phyloP scores from a whole-genome alignment of 1,140 invertebrate genomes.

The Drosophila malerkotliana region DNA sequence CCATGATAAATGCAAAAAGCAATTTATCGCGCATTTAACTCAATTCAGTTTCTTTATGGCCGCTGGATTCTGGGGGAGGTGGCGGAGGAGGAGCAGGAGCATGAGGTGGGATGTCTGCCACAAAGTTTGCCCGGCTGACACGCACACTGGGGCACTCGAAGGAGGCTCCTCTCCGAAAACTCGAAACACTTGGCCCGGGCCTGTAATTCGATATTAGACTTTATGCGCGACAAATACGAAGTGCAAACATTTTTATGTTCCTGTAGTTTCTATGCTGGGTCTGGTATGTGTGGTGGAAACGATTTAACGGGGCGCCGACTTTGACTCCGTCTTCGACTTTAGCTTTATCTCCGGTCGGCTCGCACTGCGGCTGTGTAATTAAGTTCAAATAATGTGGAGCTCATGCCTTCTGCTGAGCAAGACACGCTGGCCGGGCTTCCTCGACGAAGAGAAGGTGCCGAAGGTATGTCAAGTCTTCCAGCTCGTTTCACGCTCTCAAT shows the following conservation, averaged over 20 bases:
- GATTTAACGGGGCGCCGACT: slow-evolving; percentile 59
- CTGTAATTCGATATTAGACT: slow-evolving; percentile 82
- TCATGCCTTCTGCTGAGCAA: slow-evolving; percentile 32
- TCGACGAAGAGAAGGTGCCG: slow-evolving; percentile 9
- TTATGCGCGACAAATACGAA: slow-evolving; percentile 82
- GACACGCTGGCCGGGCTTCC: background rate
- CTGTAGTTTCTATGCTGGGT: slow-evolving; percentile 71
- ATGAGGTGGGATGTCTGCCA: slow-evolving; percentile 45
- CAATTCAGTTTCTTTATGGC: slow-evolving; percentile 79
- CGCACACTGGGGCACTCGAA: slow-evolving; percentile 41
- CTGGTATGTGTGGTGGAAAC: slow-evolving; percentile 66
- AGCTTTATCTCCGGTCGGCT: slow-evolving; percentile 7
- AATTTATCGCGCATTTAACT: slow-evolving; percentile 83
- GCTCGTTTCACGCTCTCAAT: slow-evolving; percentile 59
- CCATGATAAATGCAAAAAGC: slow-evolving; percentile 83
- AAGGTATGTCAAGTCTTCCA: background rate
- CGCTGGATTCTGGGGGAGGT: slow-evolving; percentile 15
- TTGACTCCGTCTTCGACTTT: slow-evolving; percentile 26
- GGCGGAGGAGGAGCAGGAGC: background rate
- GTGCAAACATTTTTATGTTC: slow-evolving; percentile 82
- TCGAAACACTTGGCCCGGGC: slow-evolving; percentile 13
- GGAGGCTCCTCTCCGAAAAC: slow-evolving; percentile 11
- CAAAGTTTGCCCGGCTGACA: slow-evolving; percentile 65
- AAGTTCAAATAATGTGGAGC: slow-evolving; percentile 74
- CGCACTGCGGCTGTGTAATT: slow-evolving; percentile 53